phyloP scores from a whole-genome alignment of 2,888 invertebrate species.

The Pristionchus maxplancki region DNA sequence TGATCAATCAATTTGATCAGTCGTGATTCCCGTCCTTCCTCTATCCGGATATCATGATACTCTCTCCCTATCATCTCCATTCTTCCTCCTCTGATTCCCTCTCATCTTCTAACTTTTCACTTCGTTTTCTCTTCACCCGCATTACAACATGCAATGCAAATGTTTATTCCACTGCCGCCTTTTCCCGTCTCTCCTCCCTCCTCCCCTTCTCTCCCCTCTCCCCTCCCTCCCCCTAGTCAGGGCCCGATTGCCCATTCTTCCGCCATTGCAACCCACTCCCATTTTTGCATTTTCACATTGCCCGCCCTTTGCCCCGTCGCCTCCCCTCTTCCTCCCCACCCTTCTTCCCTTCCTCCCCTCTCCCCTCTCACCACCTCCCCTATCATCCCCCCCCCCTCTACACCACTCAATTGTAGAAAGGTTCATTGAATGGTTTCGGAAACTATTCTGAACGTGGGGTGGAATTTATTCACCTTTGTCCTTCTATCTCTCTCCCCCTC shows the following conservation, averaged over 20 bases:
- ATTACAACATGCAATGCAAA: slow-evolving; percentile 40
- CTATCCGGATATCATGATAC: not conserved
- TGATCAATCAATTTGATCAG: not conserved
- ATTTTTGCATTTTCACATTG: slow-evolving; percentile 27
- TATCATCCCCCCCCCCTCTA: not conserved
- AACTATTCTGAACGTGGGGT: not conserved
- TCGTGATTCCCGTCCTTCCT: not conserved
- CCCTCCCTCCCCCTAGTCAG: slow-evolving; percentile 35
- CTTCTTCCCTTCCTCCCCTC: not conserved
- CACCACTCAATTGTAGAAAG: not conserved
- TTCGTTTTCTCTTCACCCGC: slow-evolving; percentile 43
- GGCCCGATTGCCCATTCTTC: slow-evolving; percentile 39
- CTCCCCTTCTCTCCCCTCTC: not conserved
- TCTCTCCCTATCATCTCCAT: slow-evolving; percentile 33
- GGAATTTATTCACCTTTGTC: slow-evolving; percentile 35
- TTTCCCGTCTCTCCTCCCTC: slow-evolving; percentile 30
- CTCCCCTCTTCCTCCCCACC: not conserved
- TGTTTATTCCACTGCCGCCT: slow-evolving; percentile 36
- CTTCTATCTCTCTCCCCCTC: not conserved
- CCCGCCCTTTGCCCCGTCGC: not conserved
- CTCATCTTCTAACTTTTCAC: slow-evolving; percentile 47
- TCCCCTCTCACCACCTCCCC: not conserved
- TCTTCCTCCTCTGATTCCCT: slow-evolving; percentile 37
- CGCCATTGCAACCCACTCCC: slow-evolving; percentile 37
- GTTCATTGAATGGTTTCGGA: not conserved